Conservation (phyloP, 2,888 invertebrate genomes). For the Cetonia aurata region DNA sequence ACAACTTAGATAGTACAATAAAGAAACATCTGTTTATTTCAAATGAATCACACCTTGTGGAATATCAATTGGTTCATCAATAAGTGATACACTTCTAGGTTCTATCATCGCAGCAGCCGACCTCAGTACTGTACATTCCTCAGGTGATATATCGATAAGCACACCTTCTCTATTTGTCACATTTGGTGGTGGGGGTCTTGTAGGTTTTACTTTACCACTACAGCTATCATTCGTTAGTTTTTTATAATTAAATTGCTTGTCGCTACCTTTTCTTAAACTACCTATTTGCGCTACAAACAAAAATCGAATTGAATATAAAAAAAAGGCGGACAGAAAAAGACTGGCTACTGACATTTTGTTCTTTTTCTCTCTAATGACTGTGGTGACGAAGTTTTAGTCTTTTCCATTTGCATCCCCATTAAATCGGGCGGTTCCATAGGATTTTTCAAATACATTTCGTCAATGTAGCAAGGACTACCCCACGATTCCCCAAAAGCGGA, state of each 20-base stretch:
- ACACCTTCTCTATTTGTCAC: constrained; percentile 75
- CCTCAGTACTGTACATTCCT: constrained; percentile 60
- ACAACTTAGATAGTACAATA: not conserved
- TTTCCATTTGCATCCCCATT: constrained; percentile 66
- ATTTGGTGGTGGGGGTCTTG: constrained; percentile 65
- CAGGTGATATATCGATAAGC: constrained; percentile 80
- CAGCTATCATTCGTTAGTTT: constrained; percentile 81
- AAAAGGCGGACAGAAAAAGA: not conserved
- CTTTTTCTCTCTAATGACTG: constrained; percentile 66
- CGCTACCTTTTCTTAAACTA: constrained; percentile 53
- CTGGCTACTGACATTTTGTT: constrained; percentile 17
- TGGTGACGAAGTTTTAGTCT: constrained; percentile 57
- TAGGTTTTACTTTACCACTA: constrained; percentile 61
- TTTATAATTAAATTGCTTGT: constrained; percentile 85
- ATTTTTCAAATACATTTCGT: constrained; percentile 81
- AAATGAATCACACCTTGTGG: constrained; percentile 67
- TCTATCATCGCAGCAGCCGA: constrained; percentile 46
- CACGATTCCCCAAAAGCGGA: constrained; percentile 83
- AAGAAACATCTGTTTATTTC: too few relatives aligned
- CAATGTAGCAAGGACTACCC: constrained; percentile 86
- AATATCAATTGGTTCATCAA: constrained; percentile 82
- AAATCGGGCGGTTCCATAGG: constrained; percentile 81
- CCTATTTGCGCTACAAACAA: constrained; percentile 44
- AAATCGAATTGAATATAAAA: not conserved
- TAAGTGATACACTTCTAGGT: constrained; percentile 68